phyloP scores from a whole-genome alignment of 2,113 vertebrate species.

The Sphaerodactylus townsendi region DNA sequence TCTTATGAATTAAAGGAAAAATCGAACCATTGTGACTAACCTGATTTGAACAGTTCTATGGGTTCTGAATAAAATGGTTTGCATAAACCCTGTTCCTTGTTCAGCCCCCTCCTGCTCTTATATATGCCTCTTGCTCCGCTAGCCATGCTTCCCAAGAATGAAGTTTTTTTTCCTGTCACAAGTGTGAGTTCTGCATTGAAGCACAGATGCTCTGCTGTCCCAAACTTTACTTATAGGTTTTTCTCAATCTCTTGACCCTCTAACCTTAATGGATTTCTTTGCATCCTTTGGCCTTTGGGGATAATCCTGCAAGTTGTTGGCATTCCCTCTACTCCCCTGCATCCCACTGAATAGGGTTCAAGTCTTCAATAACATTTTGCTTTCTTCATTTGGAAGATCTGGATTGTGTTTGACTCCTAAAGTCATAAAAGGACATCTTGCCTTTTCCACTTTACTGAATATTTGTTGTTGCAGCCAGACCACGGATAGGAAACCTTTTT shows the following conservation, averaged over 20 bases:
- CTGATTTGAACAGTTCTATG: background rate
- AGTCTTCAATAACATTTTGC: background rate
- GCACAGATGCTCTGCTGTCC: background rate
- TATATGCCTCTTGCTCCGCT: background rate
- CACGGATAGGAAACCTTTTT: too few species aligned
- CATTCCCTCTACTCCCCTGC: background rate
- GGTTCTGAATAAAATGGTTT: background rate
- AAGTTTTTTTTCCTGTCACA: background rate
- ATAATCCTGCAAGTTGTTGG: background rate
- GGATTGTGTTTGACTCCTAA: conserved; percentile 32
- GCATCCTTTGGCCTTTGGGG: background rate
- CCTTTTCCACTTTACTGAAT: conserved; percentile 16
- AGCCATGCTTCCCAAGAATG: background rate
- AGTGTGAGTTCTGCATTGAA: background rate
- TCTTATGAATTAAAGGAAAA: too few species aligned
- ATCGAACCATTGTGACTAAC: background rate
- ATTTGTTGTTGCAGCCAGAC: conserved; percentile 2
- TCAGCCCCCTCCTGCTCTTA: background rate
- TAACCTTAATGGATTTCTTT: background rate
- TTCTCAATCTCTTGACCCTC: background rate
- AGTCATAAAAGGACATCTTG: conserved; percentile 12
- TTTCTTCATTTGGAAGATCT: background rate
- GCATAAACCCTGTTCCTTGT: background rate
- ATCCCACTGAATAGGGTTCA: background rate
- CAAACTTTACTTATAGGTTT: too few species aligned